Base-by-base conservation (phyloP, 2,888 invertebrate genomes). In the Metopia argyrocephala region DNA sequence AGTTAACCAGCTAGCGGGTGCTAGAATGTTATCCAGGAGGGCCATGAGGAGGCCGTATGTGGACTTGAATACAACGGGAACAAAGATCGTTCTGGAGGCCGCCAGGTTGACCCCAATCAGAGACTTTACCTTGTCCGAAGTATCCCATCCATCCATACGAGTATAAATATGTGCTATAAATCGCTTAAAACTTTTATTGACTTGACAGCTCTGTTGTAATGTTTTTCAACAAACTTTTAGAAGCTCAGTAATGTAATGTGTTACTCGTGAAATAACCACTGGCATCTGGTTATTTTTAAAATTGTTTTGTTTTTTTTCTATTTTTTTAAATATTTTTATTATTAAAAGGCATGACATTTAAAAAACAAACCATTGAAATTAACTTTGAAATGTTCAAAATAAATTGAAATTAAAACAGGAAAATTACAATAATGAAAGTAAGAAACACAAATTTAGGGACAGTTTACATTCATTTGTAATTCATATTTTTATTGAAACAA, bases 391-490 rank as follows among this genome's bases (percentile, higher is more conserved):
- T 46, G n/a, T 76, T 59, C 59, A 54, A 70, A 66, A 65, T 70
- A 66, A 64, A 46, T 15, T 66, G 28, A 70, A 57, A 57, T 50
- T 46, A 78, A 74, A 50, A 23, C 64, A 66, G n/a, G n/a, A n/a
- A n/a, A n/a, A n/a, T n/a, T n/a, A 59, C 65, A 64, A 21, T 21
- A 66, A 70, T 61, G 74, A 81, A 78, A 78, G 50, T 76, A 18
- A 78, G n/a, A 78, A 68, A 54, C n/a, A n/a, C 46, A 68, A 66
- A 73, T 76, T 75, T 66, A 61, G 62, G 57, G 21, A 66, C 70
- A 71, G 46, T 56, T 25, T n/a, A n/a, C n/a, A n/a, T 69, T 69
- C 45, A 76, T 75, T 75, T 78, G 66, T 78, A 66, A 81, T 81
- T 81, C 74, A 81, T 75, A 75, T 78, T 75, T 75, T 25, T 52